Evolutionary conservation across 1,140 invertebrate species (phyloP), one percentile per base, ranked within the genome.

Genomic region (Aplysia californica): DNA sequence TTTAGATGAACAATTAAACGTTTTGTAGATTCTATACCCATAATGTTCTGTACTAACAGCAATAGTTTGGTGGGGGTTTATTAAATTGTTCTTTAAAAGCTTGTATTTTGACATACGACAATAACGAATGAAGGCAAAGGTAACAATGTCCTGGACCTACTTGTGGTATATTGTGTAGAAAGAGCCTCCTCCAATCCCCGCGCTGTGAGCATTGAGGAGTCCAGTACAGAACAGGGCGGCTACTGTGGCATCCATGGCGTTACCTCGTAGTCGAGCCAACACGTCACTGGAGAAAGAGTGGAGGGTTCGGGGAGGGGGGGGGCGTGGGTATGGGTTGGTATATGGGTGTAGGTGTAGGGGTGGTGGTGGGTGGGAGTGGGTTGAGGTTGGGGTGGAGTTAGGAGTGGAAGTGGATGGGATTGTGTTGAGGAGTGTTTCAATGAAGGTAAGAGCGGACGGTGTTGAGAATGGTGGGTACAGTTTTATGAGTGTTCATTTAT

Each of bases 151-250:
- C n/a, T n/a, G n/a, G 39, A 18, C 65, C 38, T 82, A 92, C 87
- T 87, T 90, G 65, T 92, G 89, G 85, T 96, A 97, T 64, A 96
- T 92, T 2, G 95, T 95, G 93, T 96, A 94, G 75, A 97, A 88
- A 85, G 94, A 94, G 0, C 96, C 96, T 23, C 96, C 96, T 0
- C 96, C 96, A 0, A 97, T 84, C 0, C 96, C 96, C 92, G 95
- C 93, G 84, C 95, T 96, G 82, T 97, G 95, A 79, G 93, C 90
- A 83, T 96, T 95, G 20, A 94, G 89, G 0, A 97, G 91, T 0
- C 96, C 95, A 83, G 95, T 94, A 90, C 96, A 97, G 72, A 98
- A 93, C 82, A 96, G 88, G 0, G 94, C 90, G 0, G 95, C 94
- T 38, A 98, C 93, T 0, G 95, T 93, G 0, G 95, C 94, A 87